Conservation (phyloP, 2,113 vertebrate genomes). For the Megatriorchis doriae region DNA sequence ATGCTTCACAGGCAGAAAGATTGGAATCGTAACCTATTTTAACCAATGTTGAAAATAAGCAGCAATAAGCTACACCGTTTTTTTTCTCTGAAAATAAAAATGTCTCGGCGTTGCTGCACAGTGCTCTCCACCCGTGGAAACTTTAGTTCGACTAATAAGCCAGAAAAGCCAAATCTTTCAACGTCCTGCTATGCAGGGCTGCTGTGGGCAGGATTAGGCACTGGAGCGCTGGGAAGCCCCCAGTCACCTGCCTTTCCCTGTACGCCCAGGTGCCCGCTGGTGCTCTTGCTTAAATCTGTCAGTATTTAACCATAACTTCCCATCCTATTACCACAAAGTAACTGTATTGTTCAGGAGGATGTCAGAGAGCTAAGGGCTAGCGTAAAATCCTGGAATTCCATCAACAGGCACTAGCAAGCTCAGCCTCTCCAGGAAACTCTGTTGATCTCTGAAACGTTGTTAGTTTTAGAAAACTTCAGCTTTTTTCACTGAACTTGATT, state of each 20-base stretch:
- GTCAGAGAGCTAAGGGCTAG: background rate
- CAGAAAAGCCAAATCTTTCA: background rate
- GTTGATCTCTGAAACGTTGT: fast-evolving
- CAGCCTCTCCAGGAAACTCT: background rate
- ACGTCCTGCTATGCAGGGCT: background rate
- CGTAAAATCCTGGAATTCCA: background rate
- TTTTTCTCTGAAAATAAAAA: background rate
- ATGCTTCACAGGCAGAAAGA: background rate
- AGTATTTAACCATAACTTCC: background rate
- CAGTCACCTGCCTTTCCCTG: background rate
- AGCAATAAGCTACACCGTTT: background rate
- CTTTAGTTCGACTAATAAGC: fast-evolving
- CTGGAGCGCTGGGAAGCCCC: background rate
- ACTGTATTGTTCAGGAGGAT: background rate
- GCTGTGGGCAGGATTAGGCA: background rate
- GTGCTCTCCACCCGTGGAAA: background rate
- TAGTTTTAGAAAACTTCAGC: background rate
- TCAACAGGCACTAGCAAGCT: fast-evolving
- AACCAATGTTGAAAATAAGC: background rate
- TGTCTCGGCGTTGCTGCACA: fast-evolving
- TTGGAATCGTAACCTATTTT: background rate
- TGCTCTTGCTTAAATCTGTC: background rate
- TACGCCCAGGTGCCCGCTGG: background rate
- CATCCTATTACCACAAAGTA: background rate
- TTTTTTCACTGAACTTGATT: background rate